These are phyloP conservation scores for Campylomormyrus tamandua DNA, from an alignment of 2,113 vertebrate species.

Conservation along the genomic window DNA sequence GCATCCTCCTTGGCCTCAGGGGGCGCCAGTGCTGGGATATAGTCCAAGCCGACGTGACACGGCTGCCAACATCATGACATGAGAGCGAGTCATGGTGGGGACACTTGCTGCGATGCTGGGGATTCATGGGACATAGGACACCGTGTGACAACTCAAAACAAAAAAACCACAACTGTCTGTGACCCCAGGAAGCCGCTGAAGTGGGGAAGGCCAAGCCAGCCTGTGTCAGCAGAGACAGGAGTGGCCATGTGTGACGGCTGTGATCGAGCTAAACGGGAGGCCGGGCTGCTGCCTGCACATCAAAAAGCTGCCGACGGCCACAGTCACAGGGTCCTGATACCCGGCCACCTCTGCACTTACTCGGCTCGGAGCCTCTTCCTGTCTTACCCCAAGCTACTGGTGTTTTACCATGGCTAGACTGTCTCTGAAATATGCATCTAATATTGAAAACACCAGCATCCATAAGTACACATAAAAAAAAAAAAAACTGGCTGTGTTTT, in stretches of 20 bases:
- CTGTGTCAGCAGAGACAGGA: neutral
- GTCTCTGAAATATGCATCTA: neutral
- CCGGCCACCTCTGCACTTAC: neutral
- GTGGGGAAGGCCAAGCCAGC: neutral
- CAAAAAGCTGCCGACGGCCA: neutral
- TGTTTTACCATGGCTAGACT: neutral
- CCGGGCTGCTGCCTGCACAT: neutral
- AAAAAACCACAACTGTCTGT: neutral
- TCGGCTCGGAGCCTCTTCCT: neutral
- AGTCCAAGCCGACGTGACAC: neutral
- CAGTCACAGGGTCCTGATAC: neutral
- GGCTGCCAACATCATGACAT: neutral
- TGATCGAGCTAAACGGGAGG: neutral
- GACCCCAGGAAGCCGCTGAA: neutral
- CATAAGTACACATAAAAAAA: neutral
- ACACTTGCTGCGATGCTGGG: neutral
- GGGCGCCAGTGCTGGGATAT: neutral
- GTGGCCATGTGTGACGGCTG: neutral
- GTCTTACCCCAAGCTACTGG: neutral
- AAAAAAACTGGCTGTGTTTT: neutral
- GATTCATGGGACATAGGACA: neutral
- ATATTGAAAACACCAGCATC: neutral
- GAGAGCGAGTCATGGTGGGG: neutral
- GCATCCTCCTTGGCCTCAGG: neutral
- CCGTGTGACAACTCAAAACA: neutral